Base-by-base conservation (phyloP, 2,113 vertebrate species). In the Numenius arquata region DNA sequence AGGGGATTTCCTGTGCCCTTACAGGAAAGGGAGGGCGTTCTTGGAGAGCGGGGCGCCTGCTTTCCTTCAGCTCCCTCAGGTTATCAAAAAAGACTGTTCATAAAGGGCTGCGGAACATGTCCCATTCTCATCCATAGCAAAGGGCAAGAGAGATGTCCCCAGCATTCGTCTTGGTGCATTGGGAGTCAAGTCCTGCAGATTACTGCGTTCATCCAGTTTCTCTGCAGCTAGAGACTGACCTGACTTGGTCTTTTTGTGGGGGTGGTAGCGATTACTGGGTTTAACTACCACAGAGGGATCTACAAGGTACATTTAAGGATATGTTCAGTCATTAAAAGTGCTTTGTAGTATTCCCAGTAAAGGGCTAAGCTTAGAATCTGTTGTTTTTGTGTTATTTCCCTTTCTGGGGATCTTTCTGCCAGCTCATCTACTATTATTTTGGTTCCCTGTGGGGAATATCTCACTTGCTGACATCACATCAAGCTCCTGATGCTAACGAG, bases 371-470 rank as follows among this genome's bases (percentile, higher is more conserved):
- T 90, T 87, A 25, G 38, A 41, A 82, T 65, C 15, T 61, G 5
- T 52, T 45, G 2, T 6, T 4, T 75, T 85, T 53, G 13, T 34
- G 48, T 85, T 89, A 34, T 21, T 92, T 85, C 58, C 32, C 12
- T 89, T 93, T 70, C 58, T 73, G 87, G 26, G 41, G 41, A 38
- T 38, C 41, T 82, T 85, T 87, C 45, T 94, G 84, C 81, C 58
- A 89, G 56, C 48, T 96, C 66, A 86, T 81, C 70, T 78, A 75
- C 68, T 93, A 45, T 78, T 93, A 66, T 83, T 91, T 94, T 95
- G 34, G 48, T 88, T 90, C 82, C 48, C n/a, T 83, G 25, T 71
- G 58, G 73, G 58, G 43, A 92, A 23, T 79, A 79, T 58, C 83
- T 89, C 5, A 16, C 68, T 82, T 61, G 2, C 70, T 95, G 81